phyloP scores from a whole-genome alignment of 2,888 invertebrate species.

The Leucophora obtusa region DNA sequence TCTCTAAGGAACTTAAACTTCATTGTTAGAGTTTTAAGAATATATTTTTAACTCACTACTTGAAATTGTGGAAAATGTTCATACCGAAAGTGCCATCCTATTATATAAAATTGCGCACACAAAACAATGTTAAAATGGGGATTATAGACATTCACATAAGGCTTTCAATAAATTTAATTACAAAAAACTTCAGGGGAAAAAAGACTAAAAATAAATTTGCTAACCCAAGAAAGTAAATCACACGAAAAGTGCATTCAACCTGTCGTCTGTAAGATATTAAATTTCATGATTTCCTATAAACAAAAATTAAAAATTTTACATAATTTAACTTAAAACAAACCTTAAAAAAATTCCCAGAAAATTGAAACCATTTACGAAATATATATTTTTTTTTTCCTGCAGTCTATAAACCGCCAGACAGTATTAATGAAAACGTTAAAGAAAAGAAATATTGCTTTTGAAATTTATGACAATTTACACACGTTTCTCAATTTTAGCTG shows the following conservation, averaged over 20 bases:
- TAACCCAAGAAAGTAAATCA: constrained; percentile 14
- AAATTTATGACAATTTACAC: constrained; percentile 41
- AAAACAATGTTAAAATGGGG: neutral
- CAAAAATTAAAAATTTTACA: constrained; percentile 1
- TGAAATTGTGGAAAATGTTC: no score
- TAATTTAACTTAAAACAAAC: neutral
- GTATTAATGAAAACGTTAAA: constrained; percentile 17
- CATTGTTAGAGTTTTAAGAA: no score
- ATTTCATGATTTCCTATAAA: constrained; percentile 44
- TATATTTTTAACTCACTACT: no score
- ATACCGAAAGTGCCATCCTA: neutral
- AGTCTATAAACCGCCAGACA: neutral
- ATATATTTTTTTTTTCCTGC: neutral
- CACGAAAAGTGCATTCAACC: constrained; percentile 52
- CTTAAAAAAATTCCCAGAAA: constrained; percentile 30
- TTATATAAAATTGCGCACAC: neutral
- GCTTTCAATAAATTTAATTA: constrained; percentile 1
- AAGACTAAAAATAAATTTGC: constrained; percentile 6
- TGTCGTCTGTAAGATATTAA: constrained; percentile 45
- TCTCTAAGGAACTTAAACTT: no score
- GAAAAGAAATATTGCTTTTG: constrained; percentile 4
- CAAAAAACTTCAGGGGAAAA: neutral
- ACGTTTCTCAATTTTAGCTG: constrained; percentile 23
- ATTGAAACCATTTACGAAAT: constrained; percentile 21
- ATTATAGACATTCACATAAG: neutral